These are phyloP conservation scores for Menura novaehollandiae DNA, from an alignment of 2,113 vertebrate species.

Conservation along the genomic window DNA sequence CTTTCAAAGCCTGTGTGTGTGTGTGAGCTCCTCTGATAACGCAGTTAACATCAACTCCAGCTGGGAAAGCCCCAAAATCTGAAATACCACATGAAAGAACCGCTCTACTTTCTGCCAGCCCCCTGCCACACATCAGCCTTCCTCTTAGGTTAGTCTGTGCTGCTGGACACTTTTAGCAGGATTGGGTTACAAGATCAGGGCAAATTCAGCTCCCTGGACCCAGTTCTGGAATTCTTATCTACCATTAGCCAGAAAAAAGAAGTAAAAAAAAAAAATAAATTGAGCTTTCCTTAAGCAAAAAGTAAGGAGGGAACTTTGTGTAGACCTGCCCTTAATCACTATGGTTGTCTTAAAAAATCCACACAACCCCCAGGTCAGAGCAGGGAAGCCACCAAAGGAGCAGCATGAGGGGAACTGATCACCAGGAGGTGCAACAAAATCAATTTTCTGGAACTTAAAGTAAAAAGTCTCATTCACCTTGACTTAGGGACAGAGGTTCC, in stretches of 20 bases:
- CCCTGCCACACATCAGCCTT: background rate
- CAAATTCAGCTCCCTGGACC: background rate
- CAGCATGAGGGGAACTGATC: background rate
- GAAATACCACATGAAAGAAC: background rate
- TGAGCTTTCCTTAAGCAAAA: background rate
- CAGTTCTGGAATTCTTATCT: background rate
- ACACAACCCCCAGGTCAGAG: background rate
- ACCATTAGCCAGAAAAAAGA: background rate
- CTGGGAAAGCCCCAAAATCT: background rate
- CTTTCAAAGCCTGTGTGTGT: background rate
- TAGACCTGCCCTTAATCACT: background rate
- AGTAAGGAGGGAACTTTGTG: background rate
- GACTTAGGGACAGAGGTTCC: background rate
- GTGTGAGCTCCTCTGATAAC: background rate
- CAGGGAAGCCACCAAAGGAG: background rate
- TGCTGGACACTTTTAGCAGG: background rate
- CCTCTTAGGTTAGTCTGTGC: background rate
- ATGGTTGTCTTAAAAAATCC: background rate
- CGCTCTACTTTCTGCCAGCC: background rate
- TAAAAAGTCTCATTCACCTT: background rate
- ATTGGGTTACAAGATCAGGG: background rate
- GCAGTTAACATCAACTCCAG: background rate
- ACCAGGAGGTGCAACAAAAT: background rate
- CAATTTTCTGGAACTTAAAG: background rate
- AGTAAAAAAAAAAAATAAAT: too few relatives aligned